These are phyloP conservation scores for Heptranchias perlo DNA, from an alignment of 2,113 vertebrate genomes.

Conservation along the genomic window DNA sequence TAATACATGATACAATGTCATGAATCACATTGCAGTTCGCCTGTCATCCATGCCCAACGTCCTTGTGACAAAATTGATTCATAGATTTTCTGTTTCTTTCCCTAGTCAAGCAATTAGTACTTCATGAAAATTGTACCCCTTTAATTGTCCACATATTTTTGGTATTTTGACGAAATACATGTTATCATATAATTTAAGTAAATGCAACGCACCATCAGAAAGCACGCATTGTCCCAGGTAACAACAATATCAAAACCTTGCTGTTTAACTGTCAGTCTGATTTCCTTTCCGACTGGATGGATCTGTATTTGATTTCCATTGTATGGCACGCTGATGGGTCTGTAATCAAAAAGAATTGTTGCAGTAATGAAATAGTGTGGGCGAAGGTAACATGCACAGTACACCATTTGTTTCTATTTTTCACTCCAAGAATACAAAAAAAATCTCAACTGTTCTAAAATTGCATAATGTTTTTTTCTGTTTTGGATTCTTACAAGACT, in stretches of 20 bases:
- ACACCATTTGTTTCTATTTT: background rate
- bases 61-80: background rate
- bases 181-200: background rate
- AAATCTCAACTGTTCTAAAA: background rate
- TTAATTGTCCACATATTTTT: background rate
- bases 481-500: background rate
- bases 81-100: background rate
- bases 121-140: background rate
- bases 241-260: slow-evolving; percentile 63
- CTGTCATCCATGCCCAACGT: background rate
- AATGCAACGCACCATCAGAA: slow-evolving; percentile 59
- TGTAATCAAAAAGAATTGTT: slow-evolving; percentile 41
- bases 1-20: background rate
- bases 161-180: background rate
- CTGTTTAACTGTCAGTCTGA: slow-evolving; percentile 57
- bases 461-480: background rate
- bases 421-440: background rate
- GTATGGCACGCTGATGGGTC: slow-evolving; percentile 56
- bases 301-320: slow-evolving; percentile 62
- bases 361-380: background rate
- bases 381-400: background rate
- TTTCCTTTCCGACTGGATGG: slow-evolving; percentile 52
- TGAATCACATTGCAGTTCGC: background rate
- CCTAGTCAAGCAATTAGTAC: background rate
- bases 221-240: slow-evolving; percentile 55